Evolutionary conservation across 2,797 vertebrate genomes (phyloP), one percentile per base, ranked within the genome.

Genomic region (Alouatta caraya): DNA sequence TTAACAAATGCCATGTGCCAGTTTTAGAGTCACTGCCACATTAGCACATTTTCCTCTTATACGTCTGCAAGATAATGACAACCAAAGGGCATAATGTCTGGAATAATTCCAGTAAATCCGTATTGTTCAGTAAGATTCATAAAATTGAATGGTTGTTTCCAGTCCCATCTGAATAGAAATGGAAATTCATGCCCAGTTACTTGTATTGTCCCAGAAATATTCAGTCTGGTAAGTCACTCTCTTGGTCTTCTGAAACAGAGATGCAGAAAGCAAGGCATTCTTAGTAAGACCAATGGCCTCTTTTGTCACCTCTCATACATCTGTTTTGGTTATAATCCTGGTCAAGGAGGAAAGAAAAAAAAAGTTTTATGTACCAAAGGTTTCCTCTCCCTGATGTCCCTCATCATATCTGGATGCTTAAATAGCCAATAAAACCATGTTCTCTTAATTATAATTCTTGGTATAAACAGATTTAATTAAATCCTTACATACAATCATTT

Each of bases 221-320:
- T 88, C 85, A 96, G 82, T 93, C 89, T 78, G 91, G 44, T 57
- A 95, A 93, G 80, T 97, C 82, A 70, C 78, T 70, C 93, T 95
- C 93, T 97, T n/a, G 92, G 76, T 95, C 96, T 97, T 96, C 97
- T 89, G 90, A 94, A 97, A 96, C 44, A 97, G 70, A 94, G 92
- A 85, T 73, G 86, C 15, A 96, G 30, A 93, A 94, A 72, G 64
- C 93, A 94, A 82, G 89, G 73, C 59, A 90, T 72, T 80, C 87
- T 97, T 33, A 88, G 79, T 72, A 73, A 97, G 85, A 93, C 85
- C 78, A 86, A 75, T 13, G 72, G 84, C 44, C 80, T 48, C 61
- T 64, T 90, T 70, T 26, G 59, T 59, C 64, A 88, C 42, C 48
- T 93, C 82, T 97, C 95, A 97, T 55, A 92, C 82, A 96, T 97